Evolutionary conservation across 2,113 vertebrate species (phyloP).

Genomic region (Hippoglossus stenolepis): DNA sequence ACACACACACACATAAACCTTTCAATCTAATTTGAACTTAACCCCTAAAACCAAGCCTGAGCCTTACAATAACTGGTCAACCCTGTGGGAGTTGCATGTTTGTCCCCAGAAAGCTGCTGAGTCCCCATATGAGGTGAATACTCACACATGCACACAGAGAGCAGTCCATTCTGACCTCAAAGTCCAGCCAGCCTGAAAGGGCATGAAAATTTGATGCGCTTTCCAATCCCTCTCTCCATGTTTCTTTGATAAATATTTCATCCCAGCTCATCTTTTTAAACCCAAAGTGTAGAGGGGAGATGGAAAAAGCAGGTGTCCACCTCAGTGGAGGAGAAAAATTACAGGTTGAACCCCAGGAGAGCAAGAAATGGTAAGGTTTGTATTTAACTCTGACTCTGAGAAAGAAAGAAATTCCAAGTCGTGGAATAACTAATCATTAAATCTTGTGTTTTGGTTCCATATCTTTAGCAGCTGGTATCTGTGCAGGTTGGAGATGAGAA

Average conservation of each 20-base stretch:
- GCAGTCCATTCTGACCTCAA: constrained; percentile 3
- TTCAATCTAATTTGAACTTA: background rate
- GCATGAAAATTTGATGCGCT: constrained; percentile 55
- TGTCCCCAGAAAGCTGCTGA: background rate
- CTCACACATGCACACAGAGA: background rate
- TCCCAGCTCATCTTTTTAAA: constrained; percentile 25
- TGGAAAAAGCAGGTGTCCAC: background rate
- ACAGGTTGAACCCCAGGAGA: background rate
- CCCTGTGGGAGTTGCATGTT: background rate
- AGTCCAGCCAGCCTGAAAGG: constrained; percentile 42
- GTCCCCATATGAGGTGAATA: background rate
- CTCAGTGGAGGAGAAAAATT: background rate
- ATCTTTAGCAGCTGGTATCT: background rate
- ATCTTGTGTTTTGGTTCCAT: background rate
- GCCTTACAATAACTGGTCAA: background rate
- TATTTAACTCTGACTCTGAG: background rate
- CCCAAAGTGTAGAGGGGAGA: background rate
- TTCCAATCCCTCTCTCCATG: constrained; percentile 19
- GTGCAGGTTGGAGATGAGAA: background rate
- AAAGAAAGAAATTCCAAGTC: background rate
- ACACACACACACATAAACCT: background rate
- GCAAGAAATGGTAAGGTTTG: background rate
- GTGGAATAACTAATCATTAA: background rate
- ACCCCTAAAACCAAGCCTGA: background rate
- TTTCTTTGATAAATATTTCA: constrained; percentile 64